Evolutionary conservation across 2,113 vertebrate genomes (phyloP), one percentile per base, ranked within the genome.

Genomic region (Phycodurus eques): DNA sequence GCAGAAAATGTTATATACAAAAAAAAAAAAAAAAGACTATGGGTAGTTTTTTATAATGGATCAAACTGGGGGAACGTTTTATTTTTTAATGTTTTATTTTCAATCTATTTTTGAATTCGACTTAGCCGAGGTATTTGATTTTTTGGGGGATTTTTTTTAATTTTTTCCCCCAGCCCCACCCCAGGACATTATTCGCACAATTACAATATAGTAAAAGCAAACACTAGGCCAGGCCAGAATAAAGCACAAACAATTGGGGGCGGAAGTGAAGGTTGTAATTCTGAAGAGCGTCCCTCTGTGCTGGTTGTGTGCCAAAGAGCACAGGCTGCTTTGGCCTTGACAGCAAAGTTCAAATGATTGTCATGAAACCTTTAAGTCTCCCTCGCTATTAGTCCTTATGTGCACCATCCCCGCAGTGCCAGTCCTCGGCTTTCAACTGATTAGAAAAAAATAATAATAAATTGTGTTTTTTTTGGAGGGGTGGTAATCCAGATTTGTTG

Each of bases 401-500:
- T 75, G 72, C 7, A 72, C 68, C 76, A 76, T 53, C 67, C 59
- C 75, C n/a, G 49, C 62, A 57, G 72, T 54, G 79, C 60, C 76
- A 65, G 86, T 76, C 75, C 71, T 42, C 65, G 77, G 85, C 87
- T 91, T 76, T 89, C 77, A 82, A 46, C 75, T 90, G 86, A 89
- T 91, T 88, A 85, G 71, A 86, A 19, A 17, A 22, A 22, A 65
- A 22, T 46, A 43, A 22, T 43, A 83, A n/a, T n/a, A n/a, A n/a
- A n/a, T 49, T 13, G 12, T 14, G n/a, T n/a, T n/a, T n/a, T n/a
- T n/a, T n/a, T n/a, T n/a, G n/a, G 44, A 46, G 44, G 46, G 46
- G 2, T 3, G 27, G 6, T 90, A 88, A 91, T 91, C 88, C 88
- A 79, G 82, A 86, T 89, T 87, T 84, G 72, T 76, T 67, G 82